phyloP scores from a whole-genome alignment of 2,113 vertebrate genomes.

The Chionis minor region DNA sequence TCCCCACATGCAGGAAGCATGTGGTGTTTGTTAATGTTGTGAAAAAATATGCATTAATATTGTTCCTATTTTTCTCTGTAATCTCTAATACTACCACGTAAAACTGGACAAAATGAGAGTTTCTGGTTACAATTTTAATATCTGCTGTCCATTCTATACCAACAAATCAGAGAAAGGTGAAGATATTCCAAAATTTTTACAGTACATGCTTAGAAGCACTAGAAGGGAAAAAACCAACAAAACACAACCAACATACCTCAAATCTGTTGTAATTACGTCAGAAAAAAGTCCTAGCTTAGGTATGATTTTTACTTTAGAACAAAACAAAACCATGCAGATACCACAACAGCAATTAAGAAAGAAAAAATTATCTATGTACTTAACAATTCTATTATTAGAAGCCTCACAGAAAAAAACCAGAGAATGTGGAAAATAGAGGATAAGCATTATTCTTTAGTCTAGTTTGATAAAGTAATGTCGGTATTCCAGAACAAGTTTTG shows the following conservation, averaged over 20 bases:
- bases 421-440: not conserved
- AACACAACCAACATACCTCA: not conserved
- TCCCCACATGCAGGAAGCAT: not conserved
- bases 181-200: not conserved
- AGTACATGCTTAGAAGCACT: not conserved
- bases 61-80: not conserved
- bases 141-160: not conserved
- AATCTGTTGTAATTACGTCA: not conserved
- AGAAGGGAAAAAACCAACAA: not conserved
- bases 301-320: not conserved
- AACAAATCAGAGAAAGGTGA: not conserved
- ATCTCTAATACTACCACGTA: not conserved
- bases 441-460: not conserved
- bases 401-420: not conserved
- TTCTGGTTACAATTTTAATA: not conserved
- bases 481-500: not conserved
- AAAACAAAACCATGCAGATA: conserved; percentile 1
- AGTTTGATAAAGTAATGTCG: not conserved
- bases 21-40: not conserved
- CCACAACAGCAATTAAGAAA: not conserved
- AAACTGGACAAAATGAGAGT: not conserved
- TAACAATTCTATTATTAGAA: not conserved
- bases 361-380: not conserved
- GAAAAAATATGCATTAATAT: fast-evolving
- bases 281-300: not conserved